These are phyloP conservation scores for Lordiphosa fenestrarum DNA, from an alignment of 2,888 invertebrate genomes.

Conservation along the genomic window DNA sequence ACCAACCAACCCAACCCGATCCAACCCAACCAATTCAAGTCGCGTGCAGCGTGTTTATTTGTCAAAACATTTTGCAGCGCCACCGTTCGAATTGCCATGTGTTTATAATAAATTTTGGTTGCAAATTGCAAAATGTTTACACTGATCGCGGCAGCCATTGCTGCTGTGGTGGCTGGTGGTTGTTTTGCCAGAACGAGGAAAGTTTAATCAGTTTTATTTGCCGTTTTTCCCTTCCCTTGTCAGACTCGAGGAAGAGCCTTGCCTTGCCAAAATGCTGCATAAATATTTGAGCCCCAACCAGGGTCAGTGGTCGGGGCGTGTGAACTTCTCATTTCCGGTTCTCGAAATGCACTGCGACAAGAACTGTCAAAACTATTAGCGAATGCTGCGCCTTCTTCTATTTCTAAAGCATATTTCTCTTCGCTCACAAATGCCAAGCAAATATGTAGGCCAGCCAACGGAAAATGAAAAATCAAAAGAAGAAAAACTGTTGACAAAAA, in stretches of 20 bases:
- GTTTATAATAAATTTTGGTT: slow-evolving; percentile 69
- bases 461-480: slow-evolving; percentile 23
- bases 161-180: slow-evolving; percentile 21
- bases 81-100: slow-evolving; percentile 46
- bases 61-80: slow-evolving; percentile 62
- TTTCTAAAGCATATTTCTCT: slow-evolving; percentile 62
- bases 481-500: slow-evolving; percentile 50
- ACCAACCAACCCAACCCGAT: slow-evolving; percentile 28
- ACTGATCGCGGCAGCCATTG: slow-evolving; percentile 23
- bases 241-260: slow-evolving; percentile 26
- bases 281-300: slow-evolving; percentile 24
- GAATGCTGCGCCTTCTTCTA: slow-evolving; percentile 61
- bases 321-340: slow-evolving; percentile 40
- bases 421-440: slow-evolving; percentile 61
- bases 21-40: slow-evolving; percentile 31
- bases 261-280: slow-evolving; percentile 16
- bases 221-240: slow-evolving; percentile 11
- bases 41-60: slow-evolving; percentile 74
- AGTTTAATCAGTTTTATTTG: slow-evolving; percentile 17
- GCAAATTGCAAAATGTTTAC: slow-evolving; percentile 66
- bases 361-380: slow-evolving; percentile 70
- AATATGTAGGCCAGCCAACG: slow-evolving; percentile 57
- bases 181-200: slow-evolving; percentile 49
- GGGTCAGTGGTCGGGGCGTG: slow-evolving; percentile 24
- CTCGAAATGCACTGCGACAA: slow-evolving; percentile 52